These are phyloP conservation scores for Sphecodes monilicornis DNA, from an alignment of 2,888 invertebrate genomes.

Conservation along the genomic window DNA sequence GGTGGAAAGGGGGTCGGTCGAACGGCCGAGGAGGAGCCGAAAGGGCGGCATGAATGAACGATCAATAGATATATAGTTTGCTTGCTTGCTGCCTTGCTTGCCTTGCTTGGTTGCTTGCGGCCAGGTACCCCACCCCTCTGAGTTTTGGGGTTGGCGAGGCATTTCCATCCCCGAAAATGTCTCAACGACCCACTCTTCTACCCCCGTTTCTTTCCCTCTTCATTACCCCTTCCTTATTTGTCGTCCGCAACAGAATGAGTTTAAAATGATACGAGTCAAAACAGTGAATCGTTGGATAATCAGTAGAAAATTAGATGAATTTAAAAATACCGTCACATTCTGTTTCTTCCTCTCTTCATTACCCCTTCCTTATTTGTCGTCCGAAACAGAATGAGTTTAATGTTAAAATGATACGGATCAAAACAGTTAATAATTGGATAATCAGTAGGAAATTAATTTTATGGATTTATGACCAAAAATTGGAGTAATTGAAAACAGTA, in stretches of 20 bases:
- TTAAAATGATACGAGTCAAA: neutral
- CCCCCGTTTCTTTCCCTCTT: neutral
- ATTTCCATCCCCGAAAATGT: neutral
- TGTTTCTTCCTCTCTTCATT: too few species aligned
- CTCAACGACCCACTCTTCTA: neutral
- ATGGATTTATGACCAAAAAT: too few species aligned
- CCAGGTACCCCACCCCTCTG: conserved; percentile 55
- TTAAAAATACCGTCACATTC: too few species aligned
- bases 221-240: neutral
- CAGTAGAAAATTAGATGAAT: too few species aligned
- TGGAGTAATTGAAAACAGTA: too few species aligned
- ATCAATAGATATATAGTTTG: conserved; percentile 82
- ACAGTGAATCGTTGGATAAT: neutral
- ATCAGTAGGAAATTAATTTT: too few species aligned
- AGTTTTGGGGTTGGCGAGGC: conserved; percentile 28
- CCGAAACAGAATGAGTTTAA: too few species aligned
- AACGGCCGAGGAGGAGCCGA: conserved; percentile 69
- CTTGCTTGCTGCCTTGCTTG: neutral
- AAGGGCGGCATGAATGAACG: conserved; percentile 83
- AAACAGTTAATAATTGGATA: too few species aligned
- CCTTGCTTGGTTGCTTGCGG: conserved; percentile 49
- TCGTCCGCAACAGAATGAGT: neutral
- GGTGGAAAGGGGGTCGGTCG: conserved; percentile 52
- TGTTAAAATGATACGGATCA: too few species aligned
- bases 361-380: too few species aligned